Percentiles rank a stretch among this genome's conserved stretches.
Evolutionary conservation across 1,140 invertebrate species (phyloP).

Genomic region (Brachionus rubens): DNA sequence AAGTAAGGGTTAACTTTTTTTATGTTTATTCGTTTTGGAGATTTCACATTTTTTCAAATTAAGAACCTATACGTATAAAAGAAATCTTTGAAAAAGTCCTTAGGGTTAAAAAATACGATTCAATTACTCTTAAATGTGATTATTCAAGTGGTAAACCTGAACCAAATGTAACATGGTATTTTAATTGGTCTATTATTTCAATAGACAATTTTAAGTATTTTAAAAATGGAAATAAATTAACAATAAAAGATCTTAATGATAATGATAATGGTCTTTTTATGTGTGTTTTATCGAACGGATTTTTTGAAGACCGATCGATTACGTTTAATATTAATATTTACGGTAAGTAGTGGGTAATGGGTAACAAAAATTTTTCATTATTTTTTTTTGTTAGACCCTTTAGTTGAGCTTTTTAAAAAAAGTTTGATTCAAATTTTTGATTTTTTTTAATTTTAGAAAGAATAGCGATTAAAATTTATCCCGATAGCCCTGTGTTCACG

Average conservation of each 20-base stretch:
- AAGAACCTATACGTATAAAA: conserved; percentile 6
- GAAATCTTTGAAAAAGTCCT: not conserved
- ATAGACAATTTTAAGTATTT: not conserved
- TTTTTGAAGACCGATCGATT: not conserved
- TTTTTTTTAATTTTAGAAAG: not conserved
- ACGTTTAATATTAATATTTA: not conserved
- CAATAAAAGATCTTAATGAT: not conserved
- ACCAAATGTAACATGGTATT: not conserved
- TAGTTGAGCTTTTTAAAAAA: conserved; percentile 40
- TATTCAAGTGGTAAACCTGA: not conserved
- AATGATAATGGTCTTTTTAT: not conserved
- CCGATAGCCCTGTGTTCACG: not conserved
- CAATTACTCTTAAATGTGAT: not conserved
- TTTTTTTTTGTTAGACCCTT: not conserved
- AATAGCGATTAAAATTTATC: not conserved
- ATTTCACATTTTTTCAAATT: not conserved
- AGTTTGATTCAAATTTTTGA: too few species aligned
- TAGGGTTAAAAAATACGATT: not conserved
- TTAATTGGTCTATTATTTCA: not conserved
- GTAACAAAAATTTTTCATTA: too few species aligned
- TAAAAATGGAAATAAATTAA: not conserved
- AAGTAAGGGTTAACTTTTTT: not conserved
- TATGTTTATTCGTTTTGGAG: not conserved
- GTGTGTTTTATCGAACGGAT: conserved; percentile 12
- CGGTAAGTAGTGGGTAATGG: conserved; percentile 20